phyloP scores from a whole-genome alignment of 2,113 vertebrate genomes.

The Nerophis ophidion region DNA sequence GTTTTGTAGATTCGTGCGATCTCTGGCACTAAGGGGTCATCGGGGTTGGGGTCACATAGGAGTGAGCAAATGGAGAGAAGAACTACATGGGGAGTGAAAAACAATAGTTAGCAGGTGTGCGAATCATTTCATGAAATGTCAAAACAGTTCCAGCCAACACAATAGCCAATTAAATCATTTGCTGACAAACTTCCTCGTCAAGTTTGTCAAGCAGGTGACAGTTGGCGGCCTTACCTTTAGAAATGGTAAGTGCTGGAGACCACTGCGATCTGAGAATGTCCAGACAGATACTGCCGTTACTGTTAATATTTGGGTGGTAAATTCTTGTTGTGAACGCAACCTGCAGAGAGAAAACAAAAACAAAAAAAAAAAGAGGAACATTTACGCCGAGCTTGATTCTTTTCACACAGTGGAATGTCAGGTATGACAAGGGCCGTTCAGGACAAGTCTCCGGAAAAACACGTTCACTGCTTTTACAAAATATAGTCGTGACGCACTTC shows the following conservation, averaged over 20 bases:
- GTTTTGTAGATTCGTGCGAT: constrained; percentile 79
- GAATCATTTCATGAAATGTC: not conserved
- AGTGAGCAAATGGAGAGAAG: constrained; percentile 80
- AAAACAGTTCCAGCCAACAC: not conserved
- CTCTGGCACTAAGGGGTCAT: constrained; percentile 78
- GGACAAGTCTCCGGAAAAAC: not conserved
- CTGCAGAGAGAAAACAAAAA: constrained; percentile 36
- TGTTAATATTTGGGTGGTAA: constrained; percentile 81
- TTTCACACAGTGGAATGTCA: constrained; percentile 15
- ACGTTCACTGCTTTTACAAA: no score
- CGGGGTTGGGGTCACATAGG: constrained; percentile 77
- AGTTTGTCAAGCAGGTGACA: no score
- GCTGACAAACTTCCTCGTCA: no score
- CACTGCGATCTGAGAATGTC: constrained; percentile 79
- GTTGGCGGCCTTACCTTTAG: constrained; percentile 64
- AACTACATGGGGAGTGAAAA: constrained; percentile 47
- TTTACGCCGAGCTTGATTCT: not conserved
- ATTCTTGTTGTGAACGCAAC: constrained; percentile 77
- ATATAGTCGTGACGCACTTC: no score
- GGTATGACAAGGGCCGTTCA: constrained; percentile 7
- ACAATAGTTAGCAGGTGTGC: not conserved
- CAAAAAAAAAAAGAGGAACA: not conserved
- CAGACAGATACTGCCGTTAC: constrained; percentile 81
- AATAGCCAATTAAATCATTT: not conserved
- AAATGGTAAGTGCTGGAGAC: constrained; percentile 78